Conservation (phyloP, 2,113 vertebrate species). For the Lynx canadensis region DNA sequence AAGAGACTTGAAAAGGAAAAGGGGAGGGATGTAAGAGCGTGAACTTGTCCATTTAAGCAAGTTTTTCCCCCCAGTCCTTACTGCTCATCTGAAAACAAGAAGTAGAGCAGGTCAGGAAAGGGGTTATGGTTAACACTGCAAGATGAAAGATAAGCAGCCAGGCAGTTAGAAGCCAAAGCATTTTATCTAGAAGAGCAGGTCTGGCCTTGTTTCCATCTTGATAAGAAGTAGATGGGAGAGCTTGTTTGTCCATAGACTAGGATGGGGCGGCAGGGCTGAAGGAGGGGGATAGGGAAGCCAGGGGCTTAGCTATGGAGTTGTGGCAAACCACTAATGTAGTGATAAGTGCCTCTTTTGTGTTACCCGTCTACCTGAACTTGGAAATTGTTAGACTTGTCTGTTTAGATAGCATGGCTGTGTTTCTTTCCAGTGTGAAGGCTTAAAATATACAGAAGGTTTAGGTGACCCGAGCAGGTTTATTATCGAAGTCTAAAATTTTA, state of each 20-base stretch:
- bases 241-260: conserved; percentile 63
- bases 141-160: conserved; percentile 88
- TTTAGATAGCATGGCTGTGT: conserved; percentile 52
- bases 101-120: conserved; percentile 86
- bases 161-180: conserved; percentile 88
- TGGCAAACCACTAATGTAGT: conserved; percentile 65
- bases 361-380: not conserved
- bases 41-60: conserved; percentile 71
- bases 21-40: conserved; percentile 46
- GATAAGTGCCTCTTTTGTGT: conserved; percentile 61
- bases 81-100: conserved; percentile 84
- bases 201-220: conserved; percentile 86
- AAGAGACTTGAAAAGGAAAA: conserved; percentile 66
- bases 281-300: conserved; percentile 7
- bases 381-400: conserved; percentile 58
- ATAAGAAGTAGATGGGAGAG: conserved; percentile 85
- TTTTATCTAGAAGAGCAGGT: conserved; percentile 90
- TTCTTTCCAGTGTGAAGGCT: conserved; percentile 25
- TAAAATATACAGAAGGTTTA: conserved; percentile 28
- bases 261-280: conserved; percentile 40
- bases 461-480: not conserved
- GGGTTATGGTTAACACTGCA: conserved; percentile 84
- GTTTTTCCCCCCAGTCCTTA: conserved; percentile 54
- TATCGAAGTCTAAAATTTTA: not conserved
- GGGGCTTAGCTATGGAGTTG: conserved; percentile 35